Evolutionary conservation across 1,140 invertebrate genomes (phyloP).

Genomic region (Platyscapa corneri): DNA sequence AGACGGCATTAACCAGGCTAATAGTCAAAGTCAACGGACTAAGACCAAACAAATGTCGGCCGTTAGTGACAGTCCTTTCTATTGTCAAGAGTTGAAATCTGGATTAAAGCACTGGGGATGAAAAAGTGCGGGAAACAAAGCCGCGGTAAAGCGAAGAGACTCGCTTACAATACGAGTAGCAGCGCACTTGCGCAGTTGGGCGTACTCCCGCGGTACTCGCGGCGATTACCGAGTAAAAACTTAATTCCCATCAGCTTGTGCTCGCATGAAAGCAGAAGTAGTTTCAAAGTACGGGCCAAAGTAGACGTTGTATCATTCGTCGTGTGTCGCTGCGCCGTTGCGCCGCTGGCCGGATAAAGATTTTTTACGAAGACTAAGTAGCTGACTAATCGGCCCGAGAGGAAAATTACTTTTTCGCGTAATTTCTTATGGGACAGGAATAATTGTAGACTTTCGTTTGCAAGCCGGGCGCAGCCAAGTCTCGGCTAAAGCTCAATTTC

Average conservation of each 20-base stretch:
- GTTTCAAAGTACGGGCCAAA: neutral
- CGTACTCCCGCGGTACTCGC: neutral
- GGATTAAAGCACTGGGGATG: slow-evolving; percentile 1
- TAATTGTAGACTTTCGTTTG: neutral
- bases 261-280: neutral
- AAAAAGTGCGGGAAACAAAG: slow-evolving; percentile 20
- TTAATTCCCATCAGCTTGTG: slow-evolving; percentile 1
- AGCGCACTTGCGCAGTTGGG: neutral
- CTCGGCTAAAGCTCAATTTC: too few species aligned
- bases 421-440: neutral
- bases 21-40: slow-evolving; percentile 17
- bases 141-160: neutral
- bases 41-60: neutral
- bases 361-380: neutral
- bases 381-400: neutral
- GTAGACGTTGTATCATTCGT: neutral
- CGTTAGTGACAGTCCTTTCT: neutral
- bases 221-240: neutral
- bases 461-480: neutral
- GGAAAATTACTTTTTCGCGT: neutral
- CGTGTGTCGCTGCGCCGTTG: neutral
- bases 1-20: neutral
- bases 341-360: neutral
- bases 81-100: slow-evolving; percentile 6
- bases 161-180: slow-evolving; percentile 13